Conservation (phyloP, 2,113 vertebrate species). For the Vulpes ferrilata region DNA sequence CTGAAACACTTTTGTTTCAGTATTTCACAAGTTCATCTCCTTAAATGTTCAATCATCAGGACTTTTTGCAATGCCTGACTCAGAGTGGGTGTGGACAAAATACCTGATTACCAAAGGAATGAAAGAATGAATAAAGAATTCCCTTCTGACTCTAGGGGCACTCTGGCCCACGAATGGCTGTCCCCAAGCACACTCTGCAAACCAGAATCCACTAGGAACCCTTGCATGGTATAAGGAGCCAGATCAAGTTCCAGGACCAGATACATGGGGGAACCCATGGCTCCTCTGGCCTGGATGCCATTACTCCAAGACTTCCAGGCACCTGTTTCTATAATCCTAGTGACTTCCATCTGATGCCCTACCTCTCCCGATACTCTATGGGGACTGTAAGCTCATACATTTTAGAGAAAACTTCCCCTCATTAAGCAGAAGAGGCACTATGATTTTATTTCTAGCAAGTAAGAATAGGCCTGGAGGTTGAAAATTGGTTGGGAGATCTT, state of each 20-base stretch:
- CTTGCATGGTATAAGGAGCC: neutral
- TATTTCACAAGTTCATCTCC: neutral
- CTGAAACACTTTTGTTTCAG: neutral
- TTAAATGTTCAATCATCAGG: neutral
- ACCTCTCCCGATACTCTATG: neutral
- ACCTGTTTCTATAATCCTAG: neutral
- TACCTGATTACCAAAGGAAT: neutral
- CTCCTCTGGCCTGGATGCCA: neutral
- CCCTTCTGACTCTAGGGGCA: neutral
- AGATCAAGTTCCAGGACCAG: neutral
- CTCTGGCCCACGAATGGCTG: neutral
- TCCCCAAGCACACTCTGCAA: neutral
- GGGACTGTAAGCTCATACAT: neutral
- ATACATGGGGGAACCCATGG: neutral
- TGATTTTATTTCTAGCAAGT: slow-evolving; percentile 31
- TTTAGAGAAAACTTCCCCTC: neutral
- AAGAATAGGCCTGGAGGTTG: neutral
- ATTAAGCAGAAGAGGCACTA: neutral
- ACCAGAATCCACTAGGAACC: neutral
- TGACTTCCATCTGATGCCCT: neutral
- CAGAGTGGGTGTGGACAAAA: neutral
- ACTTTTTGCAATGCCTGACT: neutral
- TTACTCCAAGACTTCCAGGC: neutral
- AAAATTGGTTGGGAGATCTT: neutral
- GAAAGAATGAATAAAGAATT: neutral